Evolutionary conservation across 2,113 vertebrate species (phyloP), one percentile per base, ranked within the genome.

Genomic region (Paramormyrops kingsleyae): DNA sequence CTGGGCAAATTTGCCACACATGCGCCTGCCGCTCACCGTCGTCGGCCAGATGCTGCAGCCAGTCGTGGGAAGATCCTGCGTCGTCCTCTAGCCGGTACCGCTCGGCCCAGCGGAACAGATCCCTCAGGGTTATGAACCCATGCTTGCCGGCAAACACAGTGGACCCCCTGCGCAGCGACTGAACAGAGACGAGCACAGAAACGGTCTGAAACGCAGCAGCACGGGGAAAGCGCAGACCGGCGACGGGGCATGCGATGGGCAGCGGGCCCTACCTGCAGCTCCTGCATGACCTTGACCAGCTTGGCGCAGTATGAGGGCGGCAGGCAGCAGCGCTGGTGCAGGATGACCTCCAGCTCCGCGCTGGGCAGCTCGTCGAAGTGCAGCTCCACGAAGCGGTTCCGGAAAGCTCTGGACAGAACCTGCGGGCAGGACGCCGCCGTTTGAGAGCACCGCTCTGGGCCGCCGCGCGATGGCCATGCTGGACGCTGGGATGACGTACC

Each of bases 121-220:
- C 99, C 89, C 99, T 94, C 88, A 99, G 94, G 2, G 98, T 99
- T 90, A 99, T 99, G 94, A 98, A 99, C 2, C 99, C 99, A 0
- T 99, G 97, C 91, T 99, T 99, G 91, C 99, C 99, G 24, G 99
- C 98, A 95, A 99, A 99, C 90, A 99, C 98, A 0, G 97, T 98
- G 0, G 98, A 99, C 9, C 97, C 97, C 91, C 97, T 96, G 90
- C 99, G 98, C 89, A 97, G 93, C 2, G 98, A 98, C 99, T 99
- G 91, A 27, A 53, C 66, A 88, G 56, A 88, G 6, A 89, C 87
- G 91, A 12, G 56, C 88, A 35, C 42, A 19, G 27, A 88, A 2
- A 87, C 12, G 15, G 46, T 27, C 66, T 80, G 74, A 80, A 17
- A 19, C 35, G 10, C 15, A 42, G 31, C 35, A 13, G 74, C 74